A percentile compares a stretch with the other conserved stretches of the same genome.
Evolutionary conservation across 2,113 vertebrate species (phyloP).

Genomic region (Chloroceryle aenea): DNA sequence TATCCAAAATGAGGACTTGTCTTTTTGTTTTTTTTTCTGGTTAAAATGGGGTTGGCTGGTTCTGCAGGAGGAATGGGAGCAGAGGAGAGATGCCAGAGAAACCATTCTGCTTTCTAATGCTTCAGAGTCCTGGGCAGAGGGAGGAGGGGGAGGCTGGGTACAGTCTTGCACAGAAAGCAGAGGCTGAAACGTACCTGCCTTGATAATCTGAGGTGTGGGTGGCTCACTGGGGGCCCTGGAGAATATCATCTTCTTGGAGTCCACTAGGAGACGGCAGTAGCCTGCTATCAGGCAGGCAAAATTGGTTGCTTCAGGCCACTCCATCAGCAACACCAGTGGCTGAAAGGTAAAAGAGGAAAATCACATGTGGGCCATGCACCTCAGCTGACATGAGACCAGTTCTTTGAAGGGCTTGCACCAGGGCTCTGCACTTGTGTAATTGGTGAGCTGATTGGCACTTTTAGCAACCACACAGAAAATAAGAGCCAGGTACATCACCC

Average conservation of each 20-base stretch:
- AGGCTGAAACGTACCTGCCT: constrained; percentile 93
- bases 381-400: not conserved
- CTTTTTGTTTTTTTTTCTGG: not conserved
- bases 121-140: not conserved
- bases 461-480: not conserved
- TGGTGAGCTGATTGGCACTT: not conserved
- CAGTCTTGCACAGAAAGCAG: constrained; percentile 28
- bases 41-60: not conserved
- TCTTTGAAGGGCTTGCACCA: fast-evolving
- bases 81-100: not conserved
- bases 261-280: constrained; percentile 96
- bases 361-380: fast-evolving
- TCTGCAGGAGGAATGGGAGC: not conserved
- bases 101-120: not conserved
- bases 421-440: not conserved
- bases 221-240: constrained; percentile 86
- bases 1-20: not conserved
- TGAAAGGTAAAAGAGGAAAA: constrained; percentile 65
- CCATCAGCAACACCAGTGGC: constrained; percentile 96
- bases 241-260: constrained; percentile 93
- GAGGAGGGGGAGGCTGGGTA: not conserved
- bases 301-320: constrained; percentile 97
- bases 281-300: constrained; percentile 96
- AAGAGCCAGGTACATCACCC: not conserved
- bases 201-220: constrained; percentile 86